Percentiles rank a stretch among this genome's conserved stretches.
These are phyloP conservation scores for Calonectris borealis DNA, from an alignment of 2,113 vertebrate genomes.

Conservation along the genomic window DNA sequence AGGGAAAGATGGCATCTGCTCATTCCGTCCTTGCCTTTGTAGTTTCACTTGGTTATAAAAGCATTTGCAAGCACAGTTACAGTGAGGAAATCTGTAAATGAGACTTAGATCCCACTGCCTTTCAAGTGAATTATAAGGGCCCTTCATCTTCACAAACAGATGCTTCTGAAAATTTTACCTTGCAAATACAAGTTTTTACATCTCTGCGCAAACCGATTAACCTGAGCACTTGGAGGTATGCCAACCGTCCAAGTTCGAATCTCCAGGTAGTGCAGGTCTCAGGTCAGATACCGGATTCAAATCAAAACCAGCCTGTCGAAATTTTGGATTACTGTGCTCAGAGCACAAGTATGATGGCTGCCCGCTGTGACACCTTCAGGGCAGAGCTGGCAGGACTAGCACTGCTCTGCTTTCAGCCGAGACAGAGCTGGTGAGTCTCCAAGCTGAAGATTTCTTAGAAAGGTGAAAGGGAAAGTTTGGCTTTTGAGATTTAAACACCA, in stretches of 20 bases:
- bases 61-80: background rate
- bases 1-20: background rate
- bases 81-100: background rate
- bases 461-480: background rate
- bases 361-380: background rate
- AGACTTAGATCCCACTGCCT: background rate
- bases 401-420: background rate
- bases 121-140: background rate
- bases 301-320: background rate
- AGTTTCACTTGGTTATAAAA: background rate
- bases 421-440: background rate
- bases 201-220: background rate
- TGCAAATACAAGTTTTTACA: background rate
- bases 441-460: background rate
- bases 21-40: background rate
- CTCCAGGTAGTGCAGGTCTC: background rate
- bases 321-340: background rate
- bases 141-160: background rate
- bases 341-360: background rate
- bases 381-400: background rate
- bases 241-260: background rate
- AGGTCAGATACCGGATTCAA: background rate
- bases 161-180: conserved; percentile 4
- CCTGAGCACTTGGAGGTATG: background rate
- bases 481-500: background rate